phyloP scores from a whole-genome alignment of 2,113 vertebrate genomes.

The Carettochelys insculpta region DNA sequence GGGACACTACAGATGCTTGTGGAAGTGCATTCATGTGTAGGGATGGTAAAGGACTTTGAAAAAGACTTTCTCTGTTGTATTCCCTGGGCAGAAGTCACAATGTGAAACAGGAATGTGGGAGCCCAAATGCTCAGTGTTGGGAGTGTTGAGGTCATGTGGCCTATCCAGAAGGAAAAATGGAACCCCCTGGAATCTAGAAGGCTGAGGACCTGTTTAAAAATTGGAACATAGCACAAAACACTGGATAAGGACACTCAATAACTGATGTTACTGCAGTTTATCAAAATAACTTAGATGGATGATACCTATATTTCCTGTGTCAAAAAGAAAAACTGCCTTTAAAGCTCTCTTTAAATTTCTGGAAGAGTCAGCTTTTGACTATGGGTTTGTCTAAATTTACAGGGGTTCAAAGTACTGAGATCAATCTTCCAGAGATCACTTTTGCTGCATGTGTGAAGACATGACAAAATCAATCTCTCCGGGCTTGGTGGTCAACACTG shows the following conservation, averaged over 20 bases:
- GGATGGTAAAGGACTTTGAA: not conserved
- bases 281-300: not conserved
- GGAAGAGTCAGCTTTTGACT: not conserved
- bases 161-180: not conserved
- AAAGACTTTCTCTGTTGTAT: not conserved
- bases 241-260: not conserved
- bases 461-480: no score
- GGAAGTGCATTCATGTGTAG: not conserved
- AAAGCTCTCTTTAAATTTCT: not conserved
- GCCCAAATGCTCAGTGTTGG: not conserved
- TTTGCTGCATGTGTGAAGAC: no score
- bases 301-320: not conserved
- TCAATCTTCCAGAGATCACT: no score
- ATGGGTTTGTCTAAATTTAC: no score
- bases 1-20: not conserved
- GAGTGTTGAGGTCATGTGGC: not conserved
- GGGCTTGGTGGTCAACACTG: no score
- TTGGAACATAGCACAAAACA: not conserved
- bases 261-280: not conserved
- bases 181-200: not conserved
- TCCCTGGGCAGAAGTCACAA: not conserved
- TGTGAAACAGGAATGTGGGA: not conserved
- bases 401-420: no score
- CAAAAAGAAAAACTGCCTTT: not conserved
- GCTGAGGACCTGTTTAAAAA: not conserved